These are phyloP conservation scores for Sinonovacula constricta DNA, from an alignment of 1,140 invertebrate genomes.

Conservation along the genomic window DNA sequence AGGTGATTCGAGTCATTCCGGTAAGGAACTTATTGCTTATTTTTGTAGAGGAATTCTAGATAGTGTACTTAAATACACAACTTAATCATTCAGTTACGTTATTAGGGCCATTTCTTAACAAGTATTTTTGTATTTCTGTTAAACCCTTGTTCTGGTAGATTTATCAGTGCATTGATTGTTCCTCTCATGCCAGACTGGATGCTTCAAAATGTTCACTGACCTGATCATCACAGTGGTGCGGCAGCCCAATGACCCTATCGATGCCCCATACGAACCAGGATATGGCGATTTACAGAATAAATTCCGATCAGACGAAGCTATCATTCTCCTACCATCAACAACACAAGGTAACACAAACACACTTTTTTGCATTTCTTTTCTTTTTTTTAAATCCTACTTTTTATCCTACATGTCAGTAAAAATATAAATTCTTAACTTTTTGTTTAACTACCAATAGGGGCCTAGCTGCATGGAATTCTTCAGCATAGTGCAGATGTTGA, in stretches of 20 bases:
- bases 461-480: constrained; percentile 28
- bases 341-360: constrained; percentile 29
- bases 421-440: neutral
- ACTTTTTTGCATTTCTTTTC: neutral
- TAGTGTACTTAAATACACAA: constrained; percentile 23
- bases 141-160: neutral
- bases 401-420: neutral
- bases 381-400: neutral
- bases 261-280: constrained; percentile 5
- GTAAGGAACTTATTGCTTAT: constrained; percentile 56
- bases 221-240: constrained; percentile 6
- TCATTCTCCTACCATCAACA: constrained; percentile 22
- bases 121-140: neutral
- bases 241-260: constrained; percentile 43
- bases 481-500: constrained; percentile 14
- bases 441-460: constrained; percentile 10
- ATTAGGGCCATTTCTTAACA: neutral
- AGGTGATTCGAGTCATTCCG: constrained; percentile 29
- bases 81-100: neutral
- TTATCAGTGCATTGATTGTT: neutral
- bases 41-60: constrained; percentile 10
- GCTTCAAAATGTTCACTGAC: constrained; percentile 32
- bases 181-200: constrained; percentile 36
- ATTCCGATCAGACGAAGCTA: constrained; percentile 16
- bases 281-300: constrained; percentile 3